A percentile compares a stretch with the other conserved stretches of the same genome.
These are phyloP conservation scores for Ophthalmolycus amberensis DNA, from an alignment of 2,113 vertebrate genomes.

Conservation along the genomic window DNA sequence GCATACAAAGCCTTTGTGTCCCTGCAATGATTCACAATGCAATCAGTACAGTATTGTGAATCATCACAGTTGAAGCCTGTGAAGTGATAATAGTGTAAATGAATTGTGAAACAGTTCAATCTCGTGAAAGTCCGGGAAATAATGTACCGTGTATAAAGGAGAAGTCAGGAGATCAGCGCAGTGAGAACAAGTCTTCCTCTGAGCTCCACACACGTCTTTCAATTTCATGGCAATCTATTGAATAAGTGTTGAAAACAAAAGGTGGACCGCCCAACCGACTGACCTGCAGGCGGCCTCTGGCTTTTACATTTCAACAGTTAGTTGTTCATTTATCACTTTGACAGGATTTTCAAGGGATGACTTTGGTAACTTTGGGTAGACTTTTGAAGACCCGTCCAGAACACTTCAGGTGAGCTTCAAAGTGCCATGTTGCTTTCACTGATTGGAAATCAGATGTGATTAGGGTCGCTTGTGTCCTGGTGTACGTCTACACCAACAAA, in stretches of 20 bases:
- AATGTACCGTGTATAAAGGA: no score
- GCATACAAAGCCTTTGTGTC: no score
- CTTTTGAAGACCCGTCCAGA: background rate
- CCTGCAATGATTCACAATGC: no score
- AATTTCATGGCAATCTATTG: background rate
- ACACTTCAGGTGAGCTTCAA: background rate
- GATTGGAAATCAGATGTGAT: background rate
- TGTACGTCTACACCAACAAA: conserved; percentile 1
- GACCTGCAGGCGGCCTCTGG: background rate
- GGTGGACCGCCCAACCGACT: no score
- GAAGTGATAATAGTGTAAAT: no score
- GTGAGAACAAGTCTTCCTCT: background rate
- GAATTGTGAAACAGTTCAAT: no score
- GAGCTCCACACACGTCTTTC: background rate
- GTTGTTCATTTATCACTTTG: background rate
- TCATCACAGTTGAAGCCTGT: no score
- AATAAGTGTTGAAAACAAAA: background rate
- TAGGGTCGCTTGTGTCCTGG: background rate
- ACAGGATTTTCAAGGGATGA: background rate
- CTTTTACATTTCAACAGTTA: background rate
- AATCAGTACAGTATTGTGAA: no score
- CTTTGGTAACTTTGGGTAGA: background rate
- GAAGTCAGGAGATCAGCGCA: no score
- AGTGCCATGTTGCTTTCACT: background rate
- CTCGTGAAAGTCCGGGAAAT: no score